These are phyloP conservation scores for Paguma larvata DNA, from an alignment of 2,797 vertebrate genomes.

Conservation along the genomic window DNA sequence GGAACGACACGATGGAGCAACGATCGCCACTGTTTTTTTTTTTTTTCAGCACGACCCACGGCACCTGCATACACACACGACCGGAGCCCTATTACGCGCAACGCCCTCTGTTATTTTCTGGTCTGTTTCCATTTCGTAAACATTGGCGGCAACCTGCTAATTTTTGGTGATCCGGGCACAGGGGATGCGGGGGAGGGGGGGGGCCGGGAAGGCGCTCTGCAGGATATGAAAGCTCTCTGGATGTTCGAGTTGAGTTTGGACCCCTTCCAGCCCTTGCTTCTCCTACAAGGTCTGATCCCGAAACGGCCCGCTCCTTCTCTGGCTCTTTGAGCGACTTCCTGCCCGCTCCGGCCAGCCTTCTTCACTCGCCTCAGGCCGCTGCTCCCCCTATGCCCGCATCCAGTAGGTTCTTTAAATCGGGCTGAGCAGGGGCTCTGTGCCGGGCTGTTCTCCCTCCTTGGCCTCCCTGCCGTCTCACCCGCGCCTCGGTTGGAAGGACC, in stretches of 20 bases:
- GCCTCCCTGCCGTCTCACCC: not conserved
- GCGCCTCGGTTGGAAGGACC: not conserved
- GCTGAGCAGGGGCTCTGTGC: not conserved
- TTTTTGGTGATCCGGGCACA: not conserved
- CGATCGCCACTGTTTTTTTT: not conserved
- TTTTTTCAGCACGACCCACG: not conserved
- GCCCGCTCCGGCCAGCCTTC: not conserved
- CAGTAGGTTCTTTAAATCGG: not conserved
- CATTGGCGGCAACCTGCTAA: not conserved
- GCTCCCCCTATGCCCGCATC: not conserved
- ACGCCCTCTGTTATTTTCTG: not conserved
- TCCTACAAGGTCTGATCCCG: not conserved
- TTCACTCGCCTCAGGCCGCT: not conserved
- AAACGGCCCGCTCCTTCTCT: not conserved
- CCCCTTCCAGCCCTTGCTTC: not conserved
- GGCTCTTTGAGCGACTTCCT: not conserved
- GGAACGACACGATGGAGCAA: not conserved
- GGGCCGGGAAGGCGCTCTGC: not conserved
- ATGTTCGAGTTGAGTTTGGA: not conserved
- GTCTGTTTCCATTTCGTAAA: not conserved
- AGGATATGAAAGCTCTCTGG: not conserved
- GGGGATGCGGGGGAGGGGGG: not conserved
- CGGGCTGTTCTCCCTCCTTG: not conserved
- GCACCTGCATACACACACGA: not conserved
- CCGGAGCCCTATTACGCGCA: not conserved